phyloP scores from a whole-genome alignment of 2,888 invertebrate species.

The Rhagium mordax region DNA sequence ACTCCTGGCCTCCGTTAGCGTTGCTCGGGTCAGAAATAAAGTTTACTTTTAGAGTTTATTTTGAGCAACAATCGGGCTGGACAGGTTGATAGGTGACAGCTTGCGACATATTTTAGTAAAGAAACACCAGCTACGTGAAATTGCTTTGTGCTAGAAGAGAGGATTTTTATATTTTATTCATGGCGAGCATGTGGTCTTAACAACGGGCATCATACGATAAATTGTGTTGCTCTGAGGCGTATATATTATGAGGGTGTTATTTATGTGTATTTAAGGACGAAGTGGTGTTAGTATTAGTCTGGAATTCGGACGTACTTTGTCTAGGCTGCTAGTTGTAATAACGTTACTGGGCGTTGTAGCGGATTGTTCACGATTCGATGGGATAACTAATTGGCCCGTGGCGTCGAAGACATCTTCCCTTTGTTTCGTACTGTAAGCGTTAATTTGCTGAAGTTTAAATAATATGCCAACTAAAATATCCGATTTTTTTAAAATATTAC shows the following conservation, averaged over 20 bases:
- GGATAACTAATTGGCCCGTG: no score
- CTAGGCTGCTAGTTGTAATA: no score
- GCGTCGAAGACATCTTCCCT: no score
- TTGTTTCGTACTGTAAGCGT: no score
- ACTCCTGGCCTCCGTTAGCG: background rate
- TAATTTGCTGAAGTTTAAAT: no score
- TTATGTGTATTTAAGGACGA: background rate
- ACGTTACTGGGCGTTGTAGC: no score
- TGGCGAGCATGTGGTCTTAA: background rate
- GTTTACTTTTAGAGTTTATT: slow-evolving; percentile 20
- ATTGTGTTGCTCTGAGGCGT: background rate
- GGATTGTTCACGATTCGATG: no score
- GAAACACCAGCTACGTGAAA: background rate
- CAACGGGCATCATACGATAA: background rate
- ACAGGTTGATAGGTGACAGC: slow-evolving; percentile 20
- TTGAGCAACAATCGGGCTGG: slow-evolving; percentile 9
- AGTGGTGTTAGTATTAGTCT: no score
- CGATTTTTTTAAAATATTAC: no score
- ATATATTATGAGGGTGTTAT: background rate
- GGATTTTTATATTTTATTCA: slow-evolving; percentile 19
- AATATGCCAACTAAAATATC: no score
- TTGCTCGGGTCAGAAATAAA: slow-evolving; percentile 4
- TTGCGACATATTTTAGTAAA: slow-evolving; percentile 16
- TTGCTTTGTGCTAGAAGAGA: background rate
- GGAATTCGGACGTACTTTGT: no score